These are phyloP conservation scores for Elysia crispata DNA, from an alignment of 2,888 invertebrate species.

Conservation along the genomic window DNA sequence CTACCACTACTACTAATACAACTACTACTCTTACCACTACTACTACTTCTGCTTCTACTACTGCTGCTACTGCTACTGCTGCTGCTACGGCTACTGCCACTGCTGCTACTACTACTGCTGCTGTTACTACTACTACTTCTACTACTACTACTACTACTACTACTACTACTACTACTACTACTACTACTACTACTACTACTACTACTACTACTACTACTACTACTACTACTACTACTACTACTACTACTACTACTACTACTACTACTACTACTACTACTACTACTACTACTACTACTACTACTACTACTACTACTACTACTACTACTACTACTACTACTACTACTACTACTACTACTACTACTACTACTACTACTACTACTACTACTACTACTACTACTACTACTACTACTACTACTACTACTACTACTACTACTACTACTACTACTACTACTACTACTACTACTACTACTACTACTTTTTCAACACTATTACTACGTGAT, in stretches of 20 bases:
- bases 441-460: slow-evolving; percentile 13
- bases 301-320: slow-evolving; percentile 16
- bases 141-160: slow-evolving; percentile 16
- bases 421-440: slow-evolving; percentile 16
- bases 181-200: slow-evolving; percentile 16
- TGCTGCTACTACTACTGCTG: neutral
- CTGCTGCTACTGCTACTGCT: no score
- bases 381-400: slow-evolving; percentile 19
- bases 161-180: slow-evolving; percentile 16
- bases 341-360: neutral
- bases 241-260: slow-evolving; percentile 19
- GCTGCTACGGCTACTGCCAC: no score
- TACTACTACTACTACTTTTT: neutral
- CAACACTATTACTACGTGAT: no score
- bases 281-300: slow-evolving; percentile 16
- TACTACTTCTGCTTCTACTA: no score
- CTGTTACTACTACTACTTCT: slow-evolving; percentile 6
- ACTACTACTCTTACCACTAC: no score
- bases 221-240: neutral
- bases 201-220: slow-evolving; percentile 13
- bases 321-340: neutral
- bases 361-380: slow-evolving; percentile 19
- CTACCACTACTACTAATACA: no score
- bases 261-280: slow-evolving; percentile 16
- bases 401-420: slow-evolving; percentile 13